A percentile compares a stretch with the other conserved stretches of the same genome.
These are phyloP conservation scores for Contarinia nasturtii DNA, from an alignment of 1,140 invertebrate species.

Conservation along the genomic window DNA sequence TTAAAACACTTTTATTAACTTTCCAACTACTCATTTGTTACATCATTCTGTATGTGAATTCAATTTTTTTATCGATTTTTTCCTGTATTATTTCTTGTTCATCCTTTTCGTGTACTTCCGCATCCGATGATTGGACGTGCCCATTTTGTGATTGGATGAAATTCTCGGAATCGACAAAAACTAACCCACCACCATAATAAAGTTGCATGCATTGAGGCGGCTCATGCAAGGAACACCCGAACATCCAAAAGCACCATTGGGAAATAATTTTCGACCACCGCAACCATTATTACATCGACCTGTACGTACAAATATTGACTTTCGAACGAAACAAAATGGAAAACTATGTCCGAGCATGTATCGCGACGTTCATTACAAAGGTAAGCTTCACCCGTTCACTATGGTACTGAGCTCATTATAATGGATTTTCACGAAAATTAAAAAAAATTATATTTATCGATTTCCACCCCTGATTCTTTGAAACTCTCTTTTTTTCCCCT, in stretches of 20 bases:
- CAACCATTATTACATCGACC: conserved; percentile 78
- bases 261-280: conserved; percentile 81
- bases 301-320: conserved; percentile 89
- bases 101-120: neutral
- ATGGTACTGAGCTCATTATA: too few relatives aligned
- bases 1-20: neutral
- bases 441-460: too few relatives aligned
- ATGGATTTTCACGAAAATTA: too few relatives aligned
- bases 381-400: conserved; percentile 21
- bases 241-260: conserved; percentile 72
- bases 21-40: neutral
- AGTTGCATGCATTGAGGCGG: conserved; percentile 63
- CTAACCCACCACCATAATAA: conserved; percentile 7
- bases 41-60: neutral
- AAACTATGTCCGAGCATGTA: conserved; percentile 76
- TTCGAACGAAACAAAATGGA: conserved; percentile 49
- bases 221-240: conserved; percentile 73
- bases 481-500: too few relatives aligned
- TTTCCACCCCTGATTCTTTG: too few relatives aligned
- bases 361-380: conserved; percentile 71
- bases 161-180: too few relatives aligned
- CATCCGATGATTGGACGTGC: neutral
- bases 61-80: neutral
- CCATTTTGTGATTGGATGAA: too few relatives aligned
- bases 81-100: neutral